Base-by-base conservation (phyloP, 2,113 vertebrate species). In the Poeciliopsis turrubarensis region DNA sequence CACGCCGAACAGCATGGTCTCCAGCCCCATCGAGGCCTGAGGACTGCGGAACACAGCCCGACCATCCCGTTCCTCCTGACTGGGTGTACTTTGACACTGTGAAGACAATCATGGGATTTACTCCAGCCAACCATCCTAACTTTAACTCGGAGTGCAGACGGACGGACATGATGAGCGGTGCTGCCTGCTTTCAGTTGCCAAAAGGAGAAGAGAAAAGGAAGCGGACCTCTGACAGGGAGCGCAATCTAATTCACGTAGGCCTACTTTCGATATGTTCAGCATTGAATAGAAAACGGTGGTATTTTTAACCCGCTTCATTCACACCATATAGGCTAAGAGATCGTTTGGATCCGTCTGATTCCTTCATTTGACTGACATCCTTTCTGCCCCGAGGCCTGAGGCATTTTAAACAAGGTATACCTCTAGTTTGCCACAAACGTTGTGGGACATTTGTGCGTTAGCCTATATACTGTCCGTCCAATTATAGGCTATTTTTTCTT, bases 61-160 rank as follows among this genome's bases (percentile, higher is more conserved):
- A 51, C 32, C 84, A 66, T 34, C 72, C 72, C 82, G 39, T 13
- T 25, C 68, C 66, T 34, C 71, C 93, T 83, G 91, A 94, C 94
- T 94, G 95, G 95, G 96, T 96, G 96, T 95, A 94, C 95, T 91
- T 86, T 95, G 96, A 98, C 97, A 98, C 97, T 98, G 97, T 99
- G 97, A 99, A 98, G 97, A 98, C 97, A 99, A 99, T 99, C 98
- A 97, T 97, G 97, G 96, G 95, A 96, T 96, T 94, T 94, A 92
- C 83, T 92, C 81, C 82, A 92, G 92, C 87, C 86, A 93, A 72
- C 32, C 73, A 68, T 44, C 47, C 63, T 68, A 13, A 65, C 64
- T 31, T 54, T 67, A 71, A 39, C 44, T 19, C 44, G 44, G 44
- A 47, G 44, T 32, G 44, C 61, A 67, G 57, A 65, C 61, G 31